Evolutionary conservation across 2,888 invertebrate genomes (phyloP).

Genomic region (Megastigmus dorsalis): DNA sequence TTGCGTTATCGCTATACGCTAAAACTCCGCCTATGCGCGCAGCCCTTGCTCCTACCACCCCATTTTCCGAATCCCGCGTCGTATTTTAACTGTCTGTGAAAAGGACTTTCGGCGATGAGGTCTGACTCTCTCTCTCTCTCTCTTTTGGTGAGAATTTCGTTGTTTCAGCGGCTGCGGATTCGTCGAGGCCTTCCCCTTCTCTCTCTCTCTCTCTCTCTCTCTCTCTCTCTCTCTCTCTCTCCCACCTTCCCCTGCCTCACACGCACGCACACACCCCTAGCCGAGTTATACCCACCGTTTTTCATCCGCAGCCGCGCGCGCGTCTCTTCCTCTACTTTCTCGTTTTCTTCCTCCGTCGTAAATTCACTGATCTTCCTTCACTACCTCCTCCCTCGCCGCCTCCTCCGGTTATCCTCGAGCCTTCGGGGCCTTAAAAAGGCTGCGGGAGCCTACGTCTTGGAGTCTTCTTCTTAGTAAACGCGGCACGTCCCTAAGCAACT

Average conservation of each 20-base stretch:
- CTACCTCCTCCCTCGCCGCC: neutral
- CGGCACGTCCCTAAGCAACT: conserved; percentile 65
- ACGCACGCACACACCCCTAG: too few relatives aligned
- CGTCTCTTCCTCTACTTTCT: too few relatives aligned
- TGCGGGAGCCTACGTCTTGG: conserved; percentile 11
- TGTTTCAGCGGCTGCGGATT: conserved; percentile 31
- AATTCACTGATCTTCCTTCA: too few relatives aligned
- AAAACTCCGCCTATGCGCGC: neutral
- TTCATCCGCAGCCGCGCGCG: too few relatives aligned
- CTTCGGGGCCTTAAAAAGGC: conserved; percentile 20
- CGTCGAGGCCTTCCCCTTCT: too few relatives aligned
- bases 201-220: neutral
- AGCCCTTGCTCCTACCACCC: too few relatives aligned
- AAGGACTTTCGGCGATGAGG: conserved; percentile 9
- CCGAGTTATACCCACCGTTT: too few relatives aligned
- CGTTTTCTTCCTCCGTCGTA: too few relatives aligned
- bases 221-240: neutral
- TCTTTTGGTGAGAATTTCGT: conserved; percentile 22
- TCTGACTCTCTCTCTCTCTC: neutral
- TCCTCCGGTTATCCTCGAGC: conserved; percentile 2
- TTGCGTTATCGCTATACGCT: neutral
- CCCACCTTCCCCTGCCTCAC: neutral
- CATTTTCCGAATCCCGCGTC: conserved; percentile 1
- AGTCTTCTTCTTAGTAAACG: conserved; percentile 53
- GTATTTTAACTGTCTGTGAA: conserved; percentile 25